phyloP scores from a whole-genome alignment of 2,888 invertebrate species.

The Osmoderma eremita region DNA sequence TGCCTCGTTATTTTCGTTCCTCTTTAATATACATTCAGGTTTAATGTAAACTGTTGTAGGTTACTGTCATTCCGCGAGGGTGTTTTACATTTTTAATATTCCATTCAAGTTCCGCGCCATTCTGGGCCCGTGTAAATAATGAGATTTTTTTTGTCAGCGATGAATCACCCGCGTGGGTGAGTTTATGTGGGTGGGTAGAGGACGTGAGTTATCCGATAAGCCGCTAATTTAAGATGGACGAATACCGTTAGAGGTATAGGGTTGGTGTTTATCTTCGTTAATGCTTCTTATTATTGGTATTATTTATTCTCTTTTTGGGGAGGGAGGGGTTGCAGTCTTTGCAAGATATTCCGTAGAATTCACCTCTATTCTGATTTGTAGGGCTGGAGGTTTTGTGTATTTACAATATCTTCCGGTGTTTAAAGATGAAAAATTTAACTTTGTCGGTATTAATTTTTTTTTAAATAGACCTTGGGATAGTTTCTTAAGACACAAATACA shows the following conservation, averaged over 20 bases:
- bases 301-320: no score
- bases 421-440: no score
- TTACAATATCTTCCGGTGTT: no score
- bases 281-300: conserved; percentile 6
- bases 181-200: background rate
- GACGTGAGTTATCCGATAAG: conserved; percentile 19
- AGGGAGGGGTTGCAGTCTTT: no score
- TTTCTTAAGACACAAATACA: no score
- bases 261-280: conserved; percentile 9
- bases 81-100: conserved; percentile 22
- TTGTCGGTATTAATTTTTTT: no score
- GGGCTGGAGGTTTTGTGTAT: no score
- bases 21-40: no score
- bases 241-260: background rate
- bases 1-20: background rate
- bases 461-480: no score
- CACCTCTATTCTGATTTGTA: no score
- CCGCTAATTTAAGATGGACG: conserved; percentile 15
- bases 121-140: conserved; percentile 6
- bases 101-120: conserved; percentile 5
- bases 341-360: no score
- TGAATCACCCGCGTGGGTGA: background rate
- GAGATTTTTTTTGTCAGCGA: conserved; percentile 8
- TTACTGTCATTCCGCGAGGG: background rate
- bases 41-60: no score